phyloP scores from a whole-genome alignment of 2,113 vertebrate species.

The Heptranchias perlo region DNA sequence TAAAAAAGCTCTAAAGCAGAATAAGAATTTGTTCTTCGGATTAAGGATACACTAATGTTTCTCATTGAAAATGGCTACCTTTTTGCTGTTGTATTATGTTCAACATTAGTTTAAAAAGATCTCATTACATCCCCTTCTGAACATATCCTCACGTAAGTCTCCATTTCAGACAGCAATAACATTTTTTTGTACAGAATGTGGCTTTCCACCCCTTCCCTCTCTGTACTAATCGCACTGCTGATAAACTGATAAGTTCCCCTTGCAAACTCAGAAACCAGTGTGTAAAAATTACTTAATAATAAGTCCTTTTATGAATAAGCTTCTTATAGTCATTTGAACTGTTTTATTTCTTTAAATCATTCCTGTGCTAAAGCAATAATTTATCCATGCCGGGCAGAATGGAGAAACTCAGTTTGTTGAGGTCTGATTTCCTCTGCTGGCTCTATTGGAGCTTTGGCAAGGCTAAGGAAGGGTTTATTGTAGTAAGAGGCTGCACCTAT shows the following conservation, averaged over 20 bases:
- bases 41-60: background rate
- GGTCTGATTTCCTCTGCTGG: background rate
- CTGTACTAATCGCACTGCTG: background rate
- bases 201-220: background rate
- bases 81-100: background rate
- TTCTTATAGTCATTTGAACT: background rate
- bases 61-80: background rate
- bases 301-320: background rate
- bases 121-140: background rate
- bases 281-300: background rate
- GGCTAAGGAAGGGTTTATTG: background rate
- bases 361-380: background rate
- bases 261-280: background rate
- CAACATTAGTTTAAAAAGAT: background rate
- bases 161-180: conserved; percentile 9
- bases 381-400: background rate
- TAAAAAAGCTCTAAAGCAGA: background rate
- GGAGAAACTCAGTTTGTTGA: background rate
- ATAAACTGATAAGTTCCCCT: background rate
- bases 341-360: background rate
- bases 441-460: background rate
- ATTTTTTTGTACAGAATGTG: too few relatives aligned
- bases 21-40: background rate
- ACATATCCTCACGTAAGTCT: background rate
- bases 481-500: background rate